Conservation (phyloP, 2,797 vertebrate genomes). For the Holocentrus rufus region DNA sequence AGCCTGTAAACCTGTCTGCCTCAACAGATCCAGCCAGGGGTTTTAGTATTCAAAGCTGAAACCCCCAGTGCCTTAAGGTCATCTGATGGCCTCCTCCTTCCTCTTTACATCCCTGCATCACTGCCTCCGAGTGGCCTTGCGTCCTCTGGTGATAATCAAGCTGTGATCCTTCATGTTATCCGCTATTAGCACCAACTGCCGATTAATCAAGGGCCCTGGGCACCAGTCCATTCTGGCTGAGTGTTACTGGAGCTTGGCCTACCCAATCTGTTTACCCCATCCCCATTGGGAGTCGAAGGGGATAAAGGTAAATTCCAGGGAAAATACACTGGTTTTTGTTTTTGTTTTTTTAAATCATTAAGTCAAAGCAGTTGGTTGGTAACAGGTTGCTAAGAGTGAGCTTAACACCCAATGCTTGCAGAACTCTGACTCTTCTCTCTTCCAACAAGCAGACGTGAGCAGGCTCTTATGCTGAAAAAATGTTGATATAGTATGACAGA, state of each 20-base stretch:
- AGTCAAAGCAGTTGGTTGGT: no score
- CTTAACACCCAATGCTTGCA: no score
- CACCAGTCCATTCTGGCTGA: slow-evolving; percentile 27
- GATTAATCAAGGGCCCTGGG: slow-evolving; percentile 47
- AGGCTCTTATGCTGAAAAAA: no score
- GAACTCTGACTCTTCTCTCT: no score
- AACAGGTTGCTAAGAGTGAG: no score
- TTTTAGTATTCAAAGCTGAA: slow-evolving; percentile 38
- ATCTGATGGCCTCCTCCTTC: slow-evolving; percentile 7
- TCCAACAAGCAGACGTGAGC: no score
- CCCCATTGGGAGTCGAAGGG: background rate
- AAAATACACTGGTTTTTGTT: no score
- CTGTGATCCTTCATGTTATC: slow-evolving; percentile 25
- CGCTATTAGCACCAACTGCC: slow-evolving; percentile 47
- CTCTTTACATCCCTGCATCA: no score
- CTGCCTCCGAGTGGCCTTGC: background rate
- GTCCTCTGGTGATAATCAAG: slow-evolving; percentile 52
- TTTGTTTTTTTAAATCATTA: no score
- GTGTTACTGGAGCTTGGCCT: slow-evolving; percentile 9
- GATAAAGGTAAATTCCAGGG: no score
- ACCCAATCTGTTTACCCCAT: background rate
- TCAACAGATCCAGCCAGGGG: slow-evolving; percentile 7
- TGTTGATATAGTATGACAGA: no score
- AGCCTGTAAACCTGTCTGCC: slow-evolving; percentile 26
- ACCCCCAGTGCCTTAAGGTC: slow-evolving; percentile 28